Base-by-base conservation (phyloP, 2,113 vertebrate species). In the Equus przewalskii region DNA sequence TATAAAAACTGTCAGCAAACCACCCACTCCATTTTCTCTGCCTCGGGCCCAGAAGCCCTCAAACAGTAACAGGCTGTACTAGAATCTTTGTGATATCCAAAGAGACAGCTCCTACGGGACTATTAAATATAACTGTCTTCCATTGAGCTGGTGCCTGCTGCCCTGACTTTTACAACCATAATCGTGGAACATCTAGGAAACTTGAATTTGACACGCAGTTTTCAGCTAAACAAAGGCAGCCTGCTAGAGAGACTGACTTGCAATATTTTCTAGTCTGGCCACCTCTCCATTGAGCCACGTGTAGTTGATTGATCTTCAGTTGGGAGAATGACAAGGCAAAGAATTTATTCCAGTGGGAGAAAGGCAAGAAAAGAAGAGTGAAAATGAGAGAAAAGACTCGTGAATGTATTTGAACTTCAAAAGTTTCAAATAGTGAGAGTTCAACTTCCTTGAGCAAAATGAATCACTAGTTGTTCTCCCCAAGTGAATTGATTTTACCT, bases 1-100 rank as follows among this genome's bases (percentile, higher is more conserved):
- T 97, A 85, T 94, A 94, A 97, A 96, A 75, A 88, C 93, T 94
- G 98, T 91, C 90, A 88, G 98, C 93, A 95, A 94, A 90, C 88
- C 80, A 91, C 96, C 82, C 96, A 89, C 96, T 75, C 78, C 78
- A 24, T 85, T 95, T 92, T 89, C 85, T 85, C 81, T 54, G 62
- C 85, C 18, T 4, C 44, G 10, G 73, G 81, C 81, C 51, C 84
- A 60, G 62, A 60, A 82, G n/a, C 41, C 54, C 85, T 82, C 65
- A 33, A 33, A 91, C 79, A 81, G 75, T 93, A 81, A 94, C 85
- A 88, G 83, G 73, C 94, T 96, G 88, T 96, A 67, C 82, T 56
- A 84, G 89, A 64, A 28, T 88, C 70, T 65, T 58, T 7, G 33
- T 24, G 75, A 81, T 36, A 58, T 26, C 44, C 78, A 65, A 36